These are phyloP conservation scores for Hoplias malabaricus DNA, from an alignment of 2,113 vertebrate species.

Conservation along the genomic window DNA sequence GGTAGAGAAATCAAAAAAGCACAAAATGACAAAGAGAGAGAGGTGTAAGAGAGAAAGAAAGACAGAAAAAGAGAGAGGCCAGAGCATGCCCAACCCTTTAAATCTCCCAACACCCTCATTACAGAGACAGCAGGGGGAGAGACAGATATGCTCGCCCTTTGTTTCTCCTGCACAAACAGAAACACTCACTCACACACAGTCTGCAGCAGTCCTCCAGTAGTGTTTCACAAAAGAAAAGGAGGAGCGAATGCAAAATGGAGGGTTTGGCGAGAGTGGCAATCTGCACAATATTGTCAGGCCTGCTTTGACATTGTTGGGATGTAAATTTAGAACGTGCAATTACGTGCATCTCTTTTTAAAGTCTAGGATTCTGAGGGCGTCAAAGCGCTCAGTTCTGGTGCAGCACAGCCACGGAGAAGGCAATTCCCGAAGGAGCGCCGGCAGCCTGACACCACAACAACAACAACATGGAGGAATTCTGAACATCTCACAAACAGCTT, in stretches of 20 bases:
- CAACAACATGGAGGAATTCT: background rate
- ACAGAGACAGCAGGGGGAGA: constrained; percentile 41
- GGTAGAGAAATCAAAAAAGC: background rate
- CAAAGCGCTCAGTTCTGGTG: background rate
- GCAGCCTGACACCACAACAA: background rate
- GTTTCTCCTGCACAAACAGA: constrained; percentile 3
- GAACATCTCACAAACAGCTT: background rate
- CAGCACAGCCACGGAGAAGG: background rate
- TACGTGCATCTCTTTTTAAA: constrained; percentile 37
- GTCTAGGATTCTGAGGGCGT: constrained; percentile 19
- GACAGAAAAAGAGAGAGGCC: background rate
- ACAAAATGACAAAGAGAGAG: constrained; percentile 55
- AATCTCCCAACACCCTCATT: constrained; percentile 55
- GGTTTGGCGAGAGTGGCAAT: background rate
- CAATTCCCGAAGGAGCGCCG: constrained; percentile 1
- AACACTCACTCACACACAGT: constrained; percentile 9
- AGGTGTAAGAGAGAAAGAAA: background rate
- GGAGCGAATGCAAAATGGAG: background rate
- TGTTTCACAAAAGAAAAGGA: constrained; percentile 26
- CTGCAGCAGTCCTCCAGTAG: background rate
- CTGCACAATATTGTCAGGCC: background rate
- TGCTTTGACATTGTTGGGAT: constrained; percentile 23
- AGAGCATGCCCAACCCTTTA: constrained; percentile 40
- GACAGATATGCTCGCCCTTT: constrained; percentile 34
- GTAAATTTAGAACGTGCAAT: constrained; percentile 52